These are phyloP conservation scores for Hyles vespertilio DNA, from an alignment of 1,140 invertebrate genomes.

Conservation along the genomic window DNA sequence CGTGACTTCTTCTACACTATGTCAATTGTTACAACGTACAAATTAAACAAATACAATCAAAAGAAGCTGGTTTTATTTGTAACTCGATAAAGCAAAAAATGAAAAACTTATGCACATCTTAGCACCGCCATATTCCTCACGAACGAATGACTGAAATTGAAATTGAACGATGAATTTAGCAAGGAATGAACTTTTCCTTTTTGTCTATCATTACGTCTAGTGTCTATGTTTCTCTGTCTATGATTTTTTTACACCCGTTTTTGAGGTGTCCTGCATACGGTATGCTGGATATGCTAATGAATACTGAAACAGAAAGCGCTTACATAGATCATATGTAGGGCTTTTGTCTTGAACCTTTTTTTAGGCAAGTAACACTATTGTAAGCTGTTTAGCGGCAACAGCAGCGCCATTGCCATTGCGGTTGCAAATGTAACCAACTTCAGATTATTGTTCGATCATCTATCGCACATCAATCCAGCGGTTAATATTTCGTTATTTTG, in stretches of 20 bases:
- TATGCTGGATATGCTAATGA: too few species aligned
- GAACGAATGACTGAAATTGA: conserved; percentile 33
- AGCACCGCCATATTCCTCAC: conserved; percentile 71
- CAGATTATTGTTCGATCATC: conserved; percentile 71
- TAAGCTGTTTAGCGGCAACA: background rate
- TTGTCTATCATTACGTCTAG: background rate
- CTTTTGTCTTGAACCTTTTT: too few species aligned
- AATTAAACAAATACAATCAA: conserved; percentile 15
- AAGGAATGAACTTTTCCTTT: background rate
- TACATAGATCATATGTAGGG: too few species aligned
- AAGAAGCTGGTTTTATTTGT: conserved; percentile 22
- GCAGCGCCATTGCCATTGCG: conserved; percentile 4
- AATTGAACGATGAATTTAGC: conserved; percentile 12
- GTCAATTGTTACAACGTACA: conserved; percentile 12
- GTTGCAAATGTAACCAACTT: conserved; percentile 45
- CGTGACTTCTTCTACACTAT: conserved; percentile 13
- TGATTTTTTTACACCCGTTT: background rate
- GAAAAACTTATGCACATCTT: conserved; percentile 67
- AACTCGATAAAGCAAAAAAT: conserved; percentile 59
- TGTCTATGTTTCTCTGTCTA: conserved; percentile 8
- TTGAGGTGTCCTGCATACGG: too few species aligned
- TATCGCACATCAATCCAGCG: conserved; percentile 67
- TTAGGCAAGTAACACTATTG: background rate
- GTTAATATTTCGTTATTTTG: conserved; percentile 61
- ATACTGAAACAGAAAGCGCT: too few species aligned